phyloP scores from a whole-genome alignment of 2,113 vertebrate species.

The Leptodactylus fuscus region DNA sequence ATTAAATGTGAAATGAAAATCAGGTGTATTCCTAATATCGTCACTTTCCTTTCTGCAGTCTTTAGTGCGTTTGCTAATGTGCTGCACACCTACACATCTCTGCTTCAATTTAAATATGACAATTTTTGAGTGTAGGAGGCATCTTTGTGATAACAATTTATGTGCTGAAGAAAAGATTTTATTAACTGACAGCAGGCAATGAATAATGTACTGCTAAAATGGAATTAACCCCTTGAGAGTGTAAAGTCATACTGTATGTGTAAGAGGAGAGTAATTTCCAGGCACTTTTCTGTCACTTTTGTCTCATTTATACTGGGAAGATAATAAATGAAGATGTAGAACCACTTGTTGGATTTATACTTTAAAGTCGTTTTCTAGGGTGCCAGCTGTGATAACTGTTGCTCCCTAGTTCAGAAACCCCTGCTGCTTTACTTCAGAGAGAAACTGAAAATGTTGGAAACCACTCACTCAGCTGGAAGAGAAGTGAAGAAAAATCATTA shows the following conservation, averaged over 20 bases:
- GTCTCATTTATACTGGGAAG: neutral
- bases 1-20: slow-evolving; percentile 49
- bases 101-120: slow-evolving; percentile 58
- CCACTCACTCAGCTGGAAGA: slow-evolving; percentile 25
- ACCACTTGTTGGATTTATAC: slow-evolving; percentile 13
- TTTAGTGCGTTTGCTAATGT: slow-evolving; percentile 51
- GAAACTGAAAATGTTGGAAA: slow-evolving; percentile 39
- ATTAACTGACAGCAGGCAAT: slow-evolving; percentile 58
- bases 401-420: slow-evolving; percentile 32
- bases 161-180: slow-evolving; percentile 53
- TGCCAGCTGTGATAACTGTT: slow-evolving; percentile 49
- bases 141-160: slow-evolving; percentile 55
- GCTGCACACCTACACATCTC: slow-evolving; percentile 57
- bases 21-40: slow-evolving; percentile 37
- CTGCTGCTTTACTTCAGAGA: slow-evolving; percentile 42
- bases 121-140: slow-evolving; percentile 57
- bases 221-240: slow-evolving; percentile 48
- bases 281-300: neutral
- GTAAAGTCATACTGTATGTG: slow-evolving; percentile 8
- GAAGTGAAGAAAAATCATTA: slow-evolving; percentile 37
- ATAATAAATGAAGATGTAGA: slow-evolving; percentile 18
- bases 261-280: slow-evolving; percentile 1
- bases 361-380: slow-evolving; percentile 21
- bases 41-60: slow-evolving; percentile 32
- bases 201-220: slow-evolving; percentile 27